A percentile compares a stretch with the other conserved stretches of the same genome.
Conservation (phyloP, 2,113 vertebrate genomes). For the Trichechus manatus region DNA sequence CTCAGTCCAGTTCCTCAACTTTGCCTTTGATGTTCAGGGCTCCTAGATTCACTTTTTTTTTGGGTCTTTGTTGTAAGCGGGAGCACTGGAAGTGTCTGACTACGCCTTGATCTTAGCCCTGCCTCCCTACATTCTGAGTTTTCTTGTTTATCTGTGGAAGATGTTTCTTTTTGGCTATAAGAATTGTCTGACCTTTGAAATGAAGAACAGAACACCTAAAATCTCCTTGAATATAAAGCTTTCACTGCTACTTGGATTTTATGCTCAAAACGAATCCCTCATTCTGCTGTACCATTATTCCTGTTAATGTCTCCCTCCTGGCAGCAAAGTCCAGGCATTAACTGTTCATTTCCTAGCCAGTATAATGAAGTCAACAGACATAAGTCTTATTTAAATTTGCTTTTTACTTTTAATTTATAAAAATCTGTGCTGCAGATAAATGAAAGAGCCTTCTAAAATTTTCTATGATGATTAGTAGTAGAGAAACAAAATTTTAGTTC, state of each 20-base stretch:
- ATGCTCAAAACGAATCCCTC: not conserved
- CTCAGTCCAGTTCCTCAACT: too few relatives aligned
- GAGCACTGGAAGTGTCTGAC: too few relatives aligned
- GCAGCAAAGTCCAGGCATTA: not conserved
- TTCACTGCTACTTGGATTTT: not conserved
- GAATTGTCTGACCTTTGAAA: not conserved
- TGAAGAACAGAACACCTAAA: not conserved
- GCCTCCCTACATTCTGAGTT: not conserved
- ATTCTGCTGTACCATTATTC: not conserved
- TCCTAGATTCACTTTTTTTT: too few relatives aligned
- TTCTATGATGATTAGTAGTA: not conserved
- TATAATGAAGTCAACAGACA: not conserved
- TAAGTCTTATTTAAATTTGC: not conserved
- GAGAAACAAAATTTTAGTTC: not conserved
- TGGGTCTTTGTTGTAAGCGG: too few relatives aligned
- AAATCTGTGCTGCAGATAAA: not conserved
- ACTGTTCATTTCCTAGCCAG: not conserved
- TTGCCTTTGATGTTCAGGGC: too few relatives aligned
- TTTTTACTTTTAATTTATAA: not conserved
- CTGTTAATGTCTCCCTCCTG: not conserved
- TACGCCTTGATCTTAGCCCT: too few relatives aligned
- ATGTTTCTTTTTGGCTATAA: not conserved
- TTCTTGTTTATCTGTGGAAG: not conserved
- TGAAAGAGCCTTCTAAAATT: not conserved
- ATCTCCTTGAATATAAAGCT: not conserved